Conservation (phyloP, 2,113 vertebrate genomes). For the Noctilio leporinus region DNA sequence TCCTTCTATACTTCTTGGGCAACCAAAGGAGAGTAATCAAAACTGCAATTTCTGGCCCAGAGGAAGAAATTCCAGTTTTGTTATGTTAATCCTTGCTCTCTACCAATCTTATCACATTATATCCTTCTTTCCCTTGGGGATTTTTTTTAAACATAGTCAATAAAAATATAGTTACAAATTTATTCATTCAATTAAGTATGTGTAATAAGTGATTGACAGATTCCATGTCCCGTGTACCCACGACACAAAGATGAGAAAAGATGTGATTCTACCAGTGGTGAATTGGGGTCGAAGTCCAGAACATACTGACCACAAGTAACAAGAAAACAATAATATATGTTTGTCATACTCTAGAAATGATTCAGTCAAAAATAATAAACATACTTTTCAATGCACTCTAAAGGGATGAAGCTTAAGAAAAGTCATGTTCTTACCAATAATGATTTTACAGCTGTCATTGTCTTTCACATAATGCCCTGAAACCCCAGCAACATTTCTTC, state of each 20-base stretch:
- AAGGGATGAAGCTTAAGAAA: not conserved
- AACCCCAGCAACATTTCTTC: not conserved
- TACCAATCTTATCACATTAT: not conserved
- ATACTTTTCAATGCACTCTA: not conserved
- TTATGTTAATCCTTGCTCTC: not conserved
- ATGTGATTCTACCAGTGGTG: not conserved
- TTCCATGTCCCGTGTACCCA: not conserved
- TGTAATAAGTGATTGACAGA: not conserved
- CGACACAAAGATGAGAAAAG: not conserved
- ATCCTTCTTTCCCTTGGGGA: not conserved
- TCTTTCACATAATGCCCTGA: constrained; percentile 4
- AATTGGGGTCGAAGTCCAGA: not conserved
- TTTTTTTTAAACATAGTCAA: not conserved
- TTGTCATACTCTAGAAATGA: not conserved
- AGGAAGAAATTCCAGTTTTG: not conserved
- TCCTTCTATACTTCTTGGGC: not conserved
- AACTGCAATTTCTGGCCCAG: not conserved
- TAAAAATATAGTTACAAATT: not conserved
- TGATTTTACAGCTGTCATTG: not conserved
- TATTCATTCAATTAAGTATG: not conserved
- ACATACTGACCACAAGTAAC: not conserved
- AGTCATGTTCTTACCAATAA: not conserved
- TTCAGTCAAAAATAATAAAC: not conserved
- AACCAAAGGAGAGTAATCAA: not conserved
- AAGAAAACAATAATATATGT: not conserved